These are phyloP conservation scores for Takifugu ocellatus DNA, from an alignment of 2,797 vertebrate genomes.

Conservation along the genomic window DNA sequence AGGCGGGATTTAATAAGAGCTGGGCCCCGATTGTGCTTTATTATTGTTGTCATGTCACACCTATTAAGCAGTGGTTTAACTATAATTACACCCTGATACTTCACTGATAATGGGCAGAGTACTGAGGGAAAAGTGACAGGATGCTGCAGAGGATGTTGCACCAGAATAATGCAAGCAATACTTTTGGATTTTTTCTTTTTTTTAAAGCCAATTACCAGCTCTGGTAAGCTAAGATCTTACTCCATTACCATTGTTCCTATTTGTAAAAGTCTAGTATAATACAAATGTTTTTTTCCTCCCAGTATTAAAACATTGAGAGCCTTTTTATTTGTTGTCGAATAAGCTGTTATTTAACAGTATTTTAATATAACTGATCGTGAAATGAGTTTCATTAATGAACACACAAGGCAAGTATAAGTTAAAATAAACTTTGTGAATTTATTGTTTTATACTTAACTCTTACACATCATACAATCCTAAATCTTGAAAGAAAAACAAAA, in stretches of 20 bases:
- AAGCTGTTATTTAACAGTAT: too few relatives aligned
- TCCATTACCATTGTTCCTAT: too few relatives aligned
- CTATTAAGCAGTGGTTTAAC: constrained; percentile 3
- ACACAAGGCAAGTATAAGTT: constrained; percentile 72
- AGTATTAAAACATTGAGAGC: background rate
- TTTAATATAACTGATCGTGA: too few relatives aligned
- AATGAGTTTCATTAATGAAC: constrained; percentile 4
- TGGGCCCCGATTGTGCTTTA: too few relatives aligned
- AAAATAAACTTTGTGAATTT: constrained; percentile 87
- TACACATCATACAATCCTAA: constrained; percentile 84
- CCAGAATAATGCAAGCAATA: background rate
- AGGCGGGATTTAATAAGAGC: too few relatives aligned
- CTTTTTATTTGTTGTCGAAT: background rate
- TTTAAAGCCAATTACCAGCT: background rate
- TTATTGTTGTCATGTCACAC: too few relatives aligned
- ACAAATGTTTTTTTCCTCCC: too few relatives aligned
- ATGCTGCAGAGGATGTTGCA: background rate
- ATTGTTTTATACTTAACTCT: constrained; percentile 82
- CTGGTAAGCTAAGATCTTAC: too few relatives aligned
- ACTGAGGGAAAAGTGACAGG: background rate
- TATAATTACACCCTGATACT: background rate
- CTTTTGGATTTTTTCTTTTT: too few relatives aligned
- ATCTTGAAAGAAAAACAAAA: constrained; percentile 60
- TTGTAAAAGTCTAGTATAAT: too few relatives aligned
- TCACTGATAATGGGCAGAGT: background rate